A percentile compares a stretch with the other conserved stretches of the same genome.
Conservation (phyloP, 2,888 invertebrate species). For the Gibbula magus region DNA sequence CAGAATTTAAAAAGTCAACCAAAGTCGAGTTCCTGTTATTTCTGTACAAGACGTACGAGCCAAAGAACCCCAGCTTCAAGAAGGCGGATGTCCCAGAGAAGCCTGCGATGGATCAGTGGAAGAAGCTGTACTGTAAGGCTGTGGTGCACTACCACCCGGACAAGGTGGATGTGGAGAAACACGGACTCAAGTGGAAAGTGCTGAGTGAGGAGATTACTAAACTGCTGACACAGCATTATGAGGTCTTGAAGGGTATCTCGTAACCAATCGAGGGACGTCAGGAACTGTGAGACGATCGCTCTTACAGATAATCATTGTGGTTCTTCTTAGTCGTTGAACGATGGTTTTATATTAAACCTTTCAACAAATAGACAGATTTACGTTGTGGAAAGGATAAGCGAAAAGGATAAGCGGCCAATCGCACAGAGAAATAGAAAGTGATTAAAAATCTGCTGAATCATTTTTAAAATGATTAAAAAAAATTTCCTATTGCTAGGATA, state of each 20-base stretch:
- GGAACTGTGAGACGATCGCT: no score
- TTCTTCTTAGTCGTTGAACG: no score
- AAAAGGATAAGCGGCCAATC: no score
- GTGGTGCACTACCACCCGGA: conserved; percentile 60
- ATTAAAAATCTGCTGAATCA: no score
- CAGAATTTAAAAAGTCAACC: conserved; percentile 21
- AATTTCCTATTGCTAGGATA: no score
- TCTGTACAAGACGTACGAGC: conserved; percentile 48
- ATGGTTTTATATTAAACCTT: no score
- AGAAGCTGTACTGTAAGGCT: conserved; percentile 50
- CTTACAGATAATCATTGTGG: no score
- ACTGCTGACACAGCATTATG: conserved; percentile 39
- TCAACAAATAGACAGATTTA: no score
- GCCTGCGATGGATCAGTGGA: conserved; percentile 30
- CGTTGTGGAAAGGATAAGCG: no score
- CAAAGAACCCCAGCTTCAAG: conserved; percentile 46
- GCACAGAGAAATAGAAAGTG: no score
- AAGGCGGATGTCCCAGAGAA: conserved; percentile 29
- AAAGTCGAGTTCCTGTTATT: conserved; percentile 44
- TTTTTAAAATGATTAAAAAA: no score
- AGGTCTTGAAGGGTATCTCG: neutral
- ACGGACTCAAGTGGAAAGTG: conserved; percentile 53
- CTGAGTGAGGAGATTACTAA: conserved; percentile 60
- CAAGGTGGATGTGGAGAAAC: conserved; percentile 40
- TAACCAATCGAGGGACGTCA: no score